phyloP scores from a whole-genome alignment of 2,888 invertebrate genomes.

The Strigamia crassipes region DNA sequence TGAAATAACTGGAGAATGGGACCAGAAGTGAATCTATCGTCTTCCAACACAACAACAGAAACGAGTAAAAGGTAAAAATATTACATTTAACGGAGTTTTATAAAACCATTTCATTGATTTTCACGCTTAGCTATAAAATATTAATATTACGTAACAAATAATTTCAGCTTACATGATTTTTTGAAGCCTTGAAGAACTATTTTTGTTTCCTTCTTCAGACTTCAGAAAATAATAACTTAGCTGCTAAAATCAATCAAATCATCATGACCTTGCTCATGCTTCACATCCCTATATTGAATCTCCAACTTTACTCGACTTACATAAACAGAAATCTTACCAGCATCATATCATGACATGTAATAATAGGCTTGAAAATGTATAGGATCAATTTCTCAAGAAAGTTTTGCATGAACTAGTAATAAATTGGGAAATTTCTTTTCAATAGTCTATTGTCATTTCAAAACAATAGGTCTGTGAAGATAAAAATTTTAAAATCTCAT shows the following conservation, averaged over 20 bases:
- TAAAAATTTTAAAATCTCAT: not conserved
- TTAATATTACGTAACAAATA: not conserved
- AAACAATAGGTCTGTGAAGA: not conserved
- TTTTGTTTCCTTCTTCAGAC: not conserved
- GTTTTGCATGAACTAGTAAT: not conserved
- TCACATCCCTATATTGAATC: not conserved
- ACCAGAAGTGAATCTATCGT: slow-evolving; percentile 19
- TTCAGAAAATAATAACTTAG: not conserved
- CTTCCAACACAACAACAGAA: not conserved
- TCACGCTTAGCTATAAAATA: not conserved
- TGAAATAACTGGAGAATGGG: slow-evolving; percentile 2
- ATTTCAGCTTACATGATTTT: not conserved
- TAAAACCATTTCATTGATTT: no score
- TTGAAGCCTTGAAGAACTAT: not conserved
- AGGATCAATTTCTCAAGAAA: not conserved
- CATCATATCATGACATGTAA: not conserved
- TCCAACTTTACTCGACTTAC: not conserved
- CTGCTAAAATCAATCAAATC: not conserved
- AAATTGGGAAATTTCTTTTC: not conserved
- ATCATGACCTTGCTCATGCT: slow-evolving; percentile 13
- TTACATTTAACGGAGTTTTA: not conserved
- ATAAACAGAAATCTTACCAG: not conserved
- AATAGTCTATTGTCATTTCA: not conserved
- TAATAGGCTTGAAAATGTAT: not conserved
- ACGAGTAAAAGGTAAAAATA: not conserved